A percentile compares a stretch with the other conserved stretches of the same genome.
These are phyloP conservation scores for Orius insidiosus DNA, from an alignment of 1,140 invertebrate species.

Conservation along the genomic window DNA sequence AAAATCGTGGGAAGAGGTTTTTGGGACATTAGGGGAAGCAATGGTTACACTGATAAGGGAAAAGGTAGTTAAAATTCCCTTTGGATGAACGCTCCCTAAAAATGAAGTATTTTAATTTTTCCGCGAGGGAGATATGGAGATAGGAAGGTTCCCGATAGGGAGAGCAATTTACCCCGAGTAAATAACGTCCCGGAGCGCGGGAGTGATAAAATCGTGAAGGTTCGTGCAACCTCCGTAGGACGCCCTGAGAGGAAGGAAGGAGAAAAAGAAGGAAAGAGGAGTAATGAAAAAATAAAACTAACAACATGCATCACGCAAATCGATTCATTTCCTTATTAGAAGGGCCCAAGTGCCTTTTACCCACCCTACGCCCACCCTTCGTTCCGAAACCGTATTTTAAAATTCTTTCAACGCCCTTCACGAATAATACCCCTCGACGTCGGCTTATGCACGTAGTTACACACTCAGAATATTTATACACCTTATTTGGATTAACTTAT, in stretches of 20 bases:
- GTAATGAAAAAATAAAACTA: conserved; percentile 13
- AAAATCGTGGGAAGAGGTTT: too few relatives aligned
- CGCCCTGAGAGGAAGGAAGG: not conserved
- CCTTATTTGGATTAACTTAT: too few relatives aligned
- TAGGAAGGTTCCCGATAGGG: too few relatives aligned
- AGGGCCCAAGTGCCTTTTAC: not conserved
- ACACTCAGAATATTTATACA: too few relatives aligned
- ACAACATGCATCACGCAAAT: conserved; percentile 16
- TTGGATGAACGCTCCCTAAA: conserved; percentile 1
- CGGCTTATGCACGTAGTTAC: too few relatives aligned
- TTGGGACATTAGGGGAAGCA: too few relatives aligned
- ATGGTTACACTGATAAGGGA: not conserved
- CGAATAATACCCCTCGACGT: too few relatives aligned
- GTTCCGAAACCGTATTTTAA: too few relatives aligned
- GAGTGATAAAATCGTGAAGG: conserved; percentile 8
- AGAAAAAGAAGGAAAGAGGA: not conserved
- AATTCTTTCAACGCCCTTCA: too few relatives aligned
- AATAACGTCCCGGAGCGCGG: conserved; percentile 2
- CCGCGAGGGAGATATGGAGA: not conserved
- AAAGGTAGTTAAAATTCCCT: conserved; percentile 6
- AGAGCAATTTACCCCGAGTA: conserved; percentile 11
- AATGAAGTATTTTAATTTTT: conserved; percentile 7
- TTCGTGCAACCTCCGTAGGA: not conserved
- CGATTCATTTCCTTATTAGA: conserved; percentile 17
- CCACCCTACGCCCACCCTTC: too few relatives aligned